Evolutionary conservation across 2,888 invertebrate species (phyloP), one percentile per base, ranked within the genome.

Genomic region (Drosophila kambysellisi): DNA sequence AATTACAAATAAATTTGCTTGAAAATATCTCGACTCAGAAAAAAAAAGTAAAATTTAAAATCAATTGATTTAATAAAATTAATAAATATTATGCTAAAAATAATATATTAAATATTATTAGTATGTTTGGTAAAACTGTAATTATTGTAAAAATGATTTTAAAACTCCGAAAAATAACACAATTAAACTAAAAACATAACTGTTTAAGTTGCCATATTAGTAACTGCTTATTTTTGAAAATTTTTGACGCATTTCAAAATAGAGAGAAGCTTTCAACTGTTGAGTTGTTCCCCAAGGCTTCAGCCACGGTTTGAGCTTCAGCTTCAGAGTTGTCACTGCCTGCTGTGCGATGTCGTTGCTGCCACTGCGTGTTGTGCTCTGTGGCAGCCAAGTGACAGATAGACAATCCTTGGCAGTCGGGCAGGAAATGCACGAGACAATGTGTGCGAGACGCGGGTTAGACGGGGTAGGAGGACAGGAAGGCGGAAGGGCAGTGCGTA

Each of bases 351-450:
- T n/a, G 37, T 41, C 30, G 57, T 15, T 41, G 58, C 50, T 57
- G 59, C 54, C 64, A 53, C 58, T 56, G 60, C 30, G 15, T 66
- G 73, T 50, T 73, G 53, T 62, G 67, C 70, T 60, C 72, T 51
- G 71, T 83, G 88, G 82, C 79, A 86, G 82, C 82, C 79, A 72
- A 85, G 71, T 88, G 88, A 83, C 85, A 84, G 85, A 88, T 83
- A 83, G 84, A 81, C 81, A 85, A 76, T 85, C 73, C 83, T 81
- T 58, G 71, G 32, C 74, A 66, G 41, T 56, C 66, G 54, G 69
- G 59, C 80, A 82, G 83, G 83, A 82, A 81, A 70, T 82, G 70
- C 61, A 59, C 63, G 70, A 77, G 77, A 78, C 78, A 78, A 74
- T 67, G 64, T 50, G 11, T 35, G 48, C 25, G 54, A 30, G 29